phyloP scores from a whole-genome alignment of 2,888 invertebrate genomes.

The Eulithis testata region DNA sequence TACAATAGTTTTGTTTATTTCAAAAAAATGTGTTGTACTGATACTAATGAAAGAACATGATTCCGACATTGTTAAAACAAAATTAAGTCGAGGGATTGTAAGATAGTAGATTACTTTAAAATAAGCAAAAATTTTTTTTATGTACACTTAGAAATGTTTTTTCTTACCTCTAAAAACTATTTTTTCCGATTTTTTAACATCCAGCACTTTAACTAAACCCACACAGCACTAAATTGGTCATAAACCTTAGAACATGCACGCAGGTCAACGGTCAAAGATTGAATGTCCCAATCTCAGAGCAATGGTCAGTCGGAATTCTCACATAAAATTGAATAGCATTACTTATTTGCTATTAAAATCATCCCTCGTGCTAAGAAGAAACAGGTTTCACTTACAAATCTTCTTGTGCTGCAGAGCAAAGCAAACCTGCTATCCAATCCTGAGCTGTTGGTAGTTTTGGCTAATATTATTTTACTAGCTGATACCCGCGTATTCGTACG shows the following conservation, averaged over 20 bases:
- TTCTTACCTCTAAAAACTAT: background rate
- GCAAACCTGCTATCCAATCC: no score
- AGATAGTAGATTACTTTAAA: no score
- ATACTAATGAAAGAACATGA: no score
- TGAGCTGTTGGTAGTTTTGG: no score
- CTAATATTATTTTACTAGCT: no score
- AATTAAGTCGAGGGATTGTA: no score
- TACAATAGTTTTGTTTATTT: no score
- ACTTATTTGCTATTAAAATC: conserved; percentile 32
- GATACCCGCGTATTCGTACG: no score
- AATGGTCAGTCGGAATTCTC: conserved; percentile 65
- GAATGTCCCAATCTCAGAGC: conserved; percentile 57
- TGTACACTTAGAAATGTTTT: background rate
- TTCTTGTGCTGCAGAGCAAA: no score
- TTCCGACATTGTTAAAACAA: no score
- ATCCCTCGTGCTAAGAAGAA: conserved; percentile 35
- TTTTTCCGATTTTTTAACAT: background rate
- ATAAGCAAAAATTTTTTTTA: no score
- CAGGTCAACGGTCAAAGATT: conserved; percentile 52
- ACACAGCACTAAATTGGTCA: background rate
- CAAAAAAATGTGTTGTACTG: no score
- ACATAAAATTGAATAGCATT: conserved; percentile 76
- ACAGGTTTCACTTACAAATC: conserved; percentile 4
- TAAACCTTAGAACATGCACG: background rate
- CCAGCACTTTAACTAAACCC: background rate